Percentiles rank a stretch among this genome's conserved stretches.
Evolutionary conservation across 23 tunicate species (phyloP).

Genomic region (Corella eumyota): DNA sequence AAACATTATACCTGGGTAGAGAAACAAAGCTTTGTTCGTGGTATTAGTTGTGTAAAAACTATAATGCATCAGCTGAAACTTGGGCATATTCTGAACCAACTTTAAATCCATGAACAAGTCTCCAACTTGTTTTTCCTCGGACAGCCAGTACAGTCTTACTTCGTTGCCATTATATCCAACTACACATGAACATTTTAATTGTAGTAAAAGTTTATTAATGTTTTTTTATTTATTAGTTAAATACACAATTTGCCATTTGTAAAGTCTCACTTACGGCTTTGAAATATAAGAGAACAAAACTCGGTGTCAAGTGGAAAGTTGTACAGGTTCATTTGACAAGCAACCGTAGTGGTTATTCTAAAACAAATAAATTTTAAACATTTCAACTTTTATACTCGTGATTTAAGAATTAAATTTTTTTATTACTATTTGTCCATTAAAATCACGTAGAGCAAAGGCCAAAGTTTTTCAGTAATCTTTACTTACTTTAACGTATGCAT

Average conservation of each 20-base stretch:
- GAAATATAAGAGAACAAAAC: conserved; percentile 76
- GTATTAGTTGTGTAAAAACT: conserved; percentile 27
- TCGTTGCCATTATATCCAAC: neutral
- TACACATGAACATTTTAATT: too few relatives aligned
- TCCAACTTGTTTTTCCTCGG: conserved; percentile 43
- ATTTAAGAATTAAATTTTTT: too few relatives aligned
- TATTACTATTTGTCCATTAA: too few relatives aligned
- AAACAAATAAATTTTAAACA: conserved; percentile 7
- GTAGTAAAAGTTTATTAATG: too few relatives aligned
- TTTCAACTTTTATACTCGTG: too few relatives aligned
- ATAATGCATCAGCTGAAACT: conserved; percentile 66
- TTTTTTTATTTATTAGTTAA: too few relatives aligned
- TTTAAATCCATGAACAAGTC: conserved; percentile 80
- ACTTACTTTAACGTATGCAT: conserved; percentile 52
- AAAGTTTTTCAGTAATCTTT: neutral
- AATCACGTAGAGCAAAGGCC: too few relatives aligned
- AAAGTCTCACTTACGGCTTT: conserved; percentile 51
- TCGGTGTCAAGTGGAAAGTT: conserved; percentile 93
- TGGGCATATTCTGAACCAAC: conserved; percentile 76
- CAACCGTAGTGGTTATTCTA: conserved; percentile 93
- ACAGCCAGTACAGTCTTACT: conserved; percentile 17
- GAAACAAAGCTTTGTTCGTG: neutral
- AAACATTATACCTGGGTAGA: conserved; percentile 7
- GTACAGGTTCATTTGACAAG: conserved; percentile 92
- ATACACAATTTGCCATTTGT: too few relatives aligned